A percentile compares a stretch with the other conserved stretches of the same genome.
Conservation (phyloP, 2,113 vertebrate species). For the Nesogale talazaci region DNA sequence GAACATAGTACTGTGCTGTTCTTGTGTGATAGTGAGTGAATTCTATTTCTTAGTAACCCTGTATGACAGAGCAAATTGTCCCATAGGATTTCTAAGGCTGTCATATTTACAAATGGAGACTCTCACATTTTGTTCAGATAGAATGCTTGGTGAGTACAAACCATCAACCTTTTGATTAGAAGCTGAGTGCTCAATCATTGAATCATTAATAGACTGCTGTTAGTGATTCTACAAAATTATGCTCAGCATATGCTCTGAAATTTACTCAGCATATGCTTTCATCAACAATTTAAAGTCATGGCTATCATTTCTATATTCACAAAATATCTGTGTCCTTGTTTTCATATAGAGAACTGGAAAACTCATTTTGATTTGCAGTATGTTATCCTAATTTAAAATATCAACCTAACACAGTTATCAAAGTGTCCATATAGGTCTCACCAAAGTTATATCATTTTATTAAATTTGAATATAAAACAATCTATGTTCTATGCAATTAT, state of each 20-base stretch:
- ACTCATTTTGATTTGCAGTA: constrained; percentile 50
- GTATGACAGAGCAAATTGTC: background rate
- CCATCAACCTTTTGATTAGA: background rate
- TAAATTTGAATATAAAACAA: constrained; percentile 66
- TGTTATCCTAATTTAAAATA: constrained; percentile 49
- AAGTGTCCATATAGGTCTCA: constrained; percentile 39
- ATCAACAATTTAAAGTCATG: constrained; percentile 45
- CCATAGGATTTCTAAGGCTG: background rate
- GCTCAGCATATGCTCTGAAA: background rate
- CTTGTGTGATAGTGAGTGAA: background rate
- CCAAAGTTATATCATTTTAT: constrained; percentile 66
- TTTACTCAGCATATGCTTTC: background rate
- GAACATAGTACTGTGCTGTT: background rate
- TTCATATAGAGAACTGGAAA: constrained; percentile 16
- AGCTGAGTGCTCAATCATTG: background rate
- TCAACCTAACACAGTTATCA: constrained; percentile 50
- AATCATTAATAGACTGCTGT: background rate
- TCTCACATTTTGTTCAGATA: background rate
- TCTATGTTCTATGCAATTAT: constrained; percentile 74
- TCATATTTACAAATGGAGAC: background rate
- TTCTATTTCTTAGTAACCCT: background rate
- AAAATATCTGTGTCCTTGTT: background rate
- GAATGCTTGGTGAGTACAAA: background rate
- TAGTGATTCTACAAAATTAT: constrained; percentile 12
- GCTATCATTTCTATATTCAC: background rate